phyloP scores from a whole-genome alignment of 2,113 vertebrate genomes.

The Chloropsis cyanopogon region DNA sequence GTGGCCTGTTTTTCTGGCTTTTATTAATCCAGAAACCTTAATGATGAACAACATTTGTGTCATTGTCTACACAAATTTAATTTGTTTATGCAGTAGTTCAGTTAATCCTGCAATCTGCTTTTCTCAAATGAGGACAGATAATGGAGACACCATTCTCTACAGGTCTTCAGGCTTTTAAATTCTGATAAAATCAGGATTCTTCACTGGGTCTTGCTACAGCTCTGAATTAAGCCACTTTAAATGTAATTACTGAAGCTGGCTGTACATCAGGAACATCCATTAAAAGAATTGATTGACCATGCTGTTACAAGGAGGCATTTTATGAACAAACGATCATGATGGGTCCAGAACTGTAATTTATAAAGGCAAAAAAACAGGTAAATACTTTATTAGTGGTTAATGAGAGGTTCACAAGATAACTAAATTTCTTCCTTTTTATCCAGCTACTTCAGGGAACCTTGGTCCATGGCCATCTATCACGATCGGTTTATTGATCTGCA shows the following conservation, averaged over 20 bases:
- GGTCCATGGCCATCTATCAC: conserved; percentile 87
- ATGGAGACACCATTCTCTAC: conserved; percentile 84
- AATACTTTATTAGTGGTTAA: conserved; percentile 82
- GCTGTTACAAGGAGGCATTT: conserved; percentile 83
- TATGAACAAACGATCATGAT: conserved; percentile 84
- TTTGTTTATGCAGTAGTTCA: conserved; percentile 88
- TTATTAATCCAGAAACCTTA: conserved; percentile 83
- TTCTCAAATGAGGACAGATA: conserved; percentile 83
- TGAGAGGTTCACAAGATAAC: conserved; percentile 78
- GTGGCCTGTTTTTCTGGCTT: conserved; percentile 80
- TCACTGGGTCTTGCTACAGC: conserved; percentile 90
- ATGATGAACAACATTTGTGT: conserved; percentile 85
- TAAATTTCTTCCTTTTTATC: conserved; percentile 68
- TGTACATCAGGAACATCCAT: conserved; percentile 92
- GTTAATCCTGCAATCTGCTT: conserved; percentile 86
- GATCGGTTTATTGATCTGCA: conserved; percentile 91
- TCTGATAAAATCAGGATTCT: conserved; percentile 96
- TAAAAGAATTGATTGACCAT: conserved; percentile 94
- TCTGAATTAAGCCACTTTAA: conserved; percentile 91
- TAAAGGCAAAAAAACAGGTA: conserved; percentile 80
- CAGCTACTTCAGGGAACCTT: conserved; percentile 91
- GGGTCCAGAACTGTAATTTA: conserved; percentile 81
- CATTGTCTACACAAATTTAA: conserved; percentile 85
- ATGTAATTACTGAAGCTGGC: conserved; percentile 92
- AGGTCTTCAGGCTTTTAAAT: conserved; percentile 87